A percentile compares a stretch with the other conserved stretches of the same genome.
phyloP scores from a whole-genome alignment of 2,113 vertebrate genomes.

The Peucedramus taeniatus region DNA sequence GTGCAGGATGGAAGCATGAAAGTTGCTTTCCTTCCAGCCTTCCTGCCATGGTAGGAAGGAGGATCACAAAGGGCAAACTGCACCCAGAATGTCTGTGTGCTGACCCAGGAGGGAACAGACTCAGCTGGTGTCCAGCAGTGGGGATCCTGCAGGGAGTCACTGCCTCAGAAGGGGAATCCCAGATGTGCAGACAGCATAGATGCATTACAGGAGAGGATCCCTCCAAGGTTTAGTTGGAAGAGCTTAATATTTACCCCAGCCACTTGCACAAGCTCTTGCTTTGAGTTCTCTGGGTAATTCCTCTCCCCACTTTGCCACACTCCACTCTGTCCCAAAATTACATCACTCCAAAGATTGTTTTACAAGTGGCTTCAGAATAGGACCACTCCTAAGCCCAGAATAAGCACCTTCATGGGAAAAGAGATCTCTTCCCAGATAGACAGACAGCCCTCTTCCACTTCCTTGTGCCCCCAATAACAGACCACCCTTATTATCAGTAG shows the following conservation, averaged over 20 bases:
- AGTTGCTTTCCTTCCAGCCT: neutral
- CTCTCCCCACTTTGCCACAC: neutral
- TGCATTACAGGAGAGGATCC: neutral
- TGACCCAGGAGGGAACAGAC: neutral
- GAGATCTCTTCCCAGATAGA: neutral
- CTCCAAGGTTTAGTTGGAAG: neutral
- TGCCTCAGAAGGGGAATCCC: rapidly evolving
- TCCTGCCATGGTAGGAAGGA: neutral
- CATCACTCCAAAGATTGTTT: neutral
- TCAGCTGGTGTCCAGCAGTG: neutral
- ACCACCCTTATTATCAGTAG: neutral
- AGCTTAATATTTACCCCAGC: neutral
- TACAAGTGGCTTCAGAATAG: neutral
- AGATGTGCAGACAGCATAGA: neutral
- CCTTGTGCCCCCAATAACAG: neutral
- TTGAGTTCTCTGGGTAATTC: neutral
- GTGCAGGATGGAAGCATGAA: neutral
- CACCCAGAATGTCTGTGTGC: neutral
- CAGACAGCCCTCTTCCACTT: neutral
- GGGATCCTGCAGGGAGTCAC: neutral
- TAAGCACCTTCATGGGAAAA: neutral
- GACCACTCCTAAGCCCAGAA: neutral
- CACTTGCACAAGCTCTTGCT: neutral
- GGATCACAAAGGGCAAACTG: neutral
- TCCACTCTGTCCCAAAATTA: neutral